phyloP scores from a whole-genome alignment of 1,140 invertebrate genomes.

The Eufriesea mexicana region DNA sequence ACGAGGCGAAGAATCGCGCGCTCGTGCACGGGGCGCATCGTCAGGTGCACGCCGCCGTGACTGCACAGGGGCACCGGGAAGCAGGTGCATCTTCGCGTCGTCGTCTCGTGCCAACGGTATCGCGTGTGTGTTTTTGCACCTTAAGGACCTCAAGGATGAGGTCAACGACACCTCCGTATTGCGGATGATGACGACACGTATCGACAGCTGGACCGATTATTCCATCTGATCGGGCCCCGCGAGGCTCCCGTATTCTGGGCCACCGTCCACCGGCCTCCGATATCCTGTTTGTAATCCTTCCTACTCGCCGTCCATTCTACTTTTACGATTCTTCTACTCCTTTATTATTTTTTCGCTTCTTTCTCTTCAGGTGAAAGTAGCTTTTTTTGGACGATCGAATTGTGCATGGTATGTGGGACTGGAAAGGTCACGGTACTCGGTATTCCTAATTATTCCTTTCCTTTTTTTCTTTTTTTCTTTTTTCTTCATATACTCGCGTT shows the following conservation, averaged over 20 bases:
- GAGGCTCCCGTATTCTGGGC: background rate
- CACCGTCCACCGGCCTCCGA: background rate
- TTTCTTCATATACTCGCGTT: too few relatives aligned
- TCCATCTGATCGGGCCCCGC: background rate
- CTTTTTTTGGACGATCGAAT: too few relatives aligned
- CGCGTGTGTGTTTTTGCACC: constrained; percentile 80
- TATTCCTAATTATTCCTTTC: too few relatives aligned
- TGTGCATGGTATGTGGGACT: too few relatives aligned
- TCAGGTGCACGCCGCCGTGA: constrained; percentile 44
- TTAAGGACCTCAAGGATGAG: constrained; percentile 73
- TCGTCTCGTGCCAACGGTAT: constrained; percentile 78
- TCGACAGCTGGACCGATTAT: constrained; percentile 10
- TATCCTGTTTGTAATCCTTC: background rate
- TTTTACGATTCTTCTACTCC: background rate
- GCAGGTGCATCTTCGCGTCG: constrained; percentile 66
- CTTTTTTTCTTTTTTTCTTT: too few relatives aligned
- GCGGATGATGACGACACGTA: constrained; percentile 29
- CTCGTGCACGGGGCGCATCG: constrained; percentile 27
- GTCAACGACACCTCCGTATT: constrained; percentile 69
- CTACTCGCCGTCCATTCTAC: background rate
- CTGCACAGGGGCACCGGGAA: constrained; percentile 22
- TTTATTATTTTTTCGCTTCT: background rate
- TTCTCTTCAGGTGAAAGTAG: background rate
- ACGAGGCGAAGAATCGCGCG: constrained; percentile 47
- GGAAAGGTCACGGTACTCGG: too few relatives aligned